Conservation (phyloP, 1,140 invertebrate species). For the Drosophila orena region DNA sequence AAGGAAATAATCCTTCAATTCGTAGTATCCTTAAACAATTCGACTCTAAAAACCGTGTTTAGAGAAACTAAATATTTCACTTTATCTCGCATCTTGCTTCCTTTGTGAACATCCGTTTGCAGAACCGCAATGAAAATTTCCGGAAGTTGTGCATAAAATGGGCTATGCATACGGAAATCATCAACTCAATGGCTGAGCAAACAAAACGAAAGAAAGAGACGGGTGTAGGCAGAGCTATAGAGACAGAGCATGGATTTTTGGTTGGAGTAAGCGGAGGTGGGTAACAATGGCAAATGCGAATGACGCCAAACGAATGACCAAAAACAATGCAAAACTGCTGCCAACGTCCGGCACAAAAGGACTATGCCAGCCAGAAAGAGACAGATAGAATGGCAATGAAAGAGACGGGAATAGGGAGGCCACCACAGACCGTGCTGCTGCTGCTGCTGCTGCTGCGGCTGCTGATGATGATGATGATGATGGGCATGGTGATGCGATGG, state of each 20-base stretch:
- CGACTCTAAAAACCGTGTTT: slow-evolving; percentile 8
- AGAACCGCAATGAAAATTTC: slow-evolving; percentile 83
- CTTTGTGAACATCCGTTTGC: slow-evolving; percentile 61
- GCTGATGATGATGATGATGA: slow-evolving; percentile 25
- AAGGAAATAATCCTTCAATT: too few species aligned
- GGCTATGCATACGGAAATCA: slow-evolving; percentile 84
- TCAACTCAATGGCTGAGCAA: slow-evolving; percentile 82
- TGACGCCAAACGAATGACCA: slow-evolving; percentile 76
- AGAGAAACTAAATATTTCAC: slow-evolving; percentile 23
- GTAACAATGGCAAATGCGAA: slow-evolving; percentile 68
- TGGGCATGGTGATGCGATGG: neutral
- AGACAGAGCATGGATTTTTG: slow-evolving; percentile 9
- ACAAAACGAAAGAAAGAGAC: slow-evolving; percentile 35
- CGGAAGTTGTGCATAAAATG: slow-evolving; percentile 84
- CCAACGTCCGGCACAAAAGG: slow-evolving; percentile 65
- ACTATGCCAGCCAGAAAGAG: neutral
- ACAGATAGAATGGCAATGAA: slow-evolving; percentile 7
- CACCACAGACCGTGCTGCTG: slow-evolving; percentile 22
- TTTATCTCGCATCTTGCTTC: slow-evolving; percentile 2
- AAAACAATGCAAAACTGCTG: slow-evolving; percentile 79
- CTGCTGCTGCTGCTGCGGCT: slow-evolving; percentile 2
- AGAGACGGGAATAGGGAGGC: slow-evolving; percentile 5
- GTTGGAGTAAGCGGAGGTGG: slow-evolving; percentile 41
- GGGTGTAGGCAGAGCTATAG: neutral
- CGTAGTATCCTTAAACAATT: neutral